Percentiles rank a stretch among this genome's conserved stretches.
Evolutionary conservation across 2,113 vertebrate species (phyloP).

Genomic region (Vombatus ursinus): DNA sequence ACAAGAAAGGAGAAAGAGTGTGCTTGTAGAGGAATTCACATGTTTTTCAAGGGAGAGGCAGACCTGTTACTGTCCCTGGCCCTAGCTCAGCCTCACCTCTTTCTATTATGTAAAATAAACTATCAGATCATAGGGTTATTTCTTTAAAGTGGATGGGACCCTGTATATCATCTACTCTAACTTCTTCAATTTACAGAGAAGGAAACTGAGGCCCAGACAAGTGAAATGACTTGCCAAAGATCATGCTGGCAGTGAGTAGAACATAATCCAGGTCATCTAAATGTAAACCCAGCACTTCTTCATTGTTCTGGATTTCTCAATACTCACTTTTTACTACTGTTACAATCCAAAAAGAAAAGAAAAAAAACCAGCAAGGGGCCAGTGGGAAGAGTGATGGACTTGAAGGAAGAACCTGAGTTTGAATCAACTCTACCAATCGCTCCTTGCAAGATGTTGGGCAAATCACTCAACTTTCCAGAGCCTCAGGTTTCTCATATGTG

Average conservation of each 20-base stretch:
- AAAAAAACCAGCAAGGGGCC: background rate
- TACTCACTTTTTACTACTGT: background rate
- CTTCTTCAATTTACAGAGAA: background rate
- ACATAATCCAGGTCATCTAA: background rate
- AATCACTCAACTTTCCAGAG: too few species aligned
- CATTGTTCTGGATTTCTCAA: too few species aligned
- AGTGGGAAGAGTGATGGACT: background rate
- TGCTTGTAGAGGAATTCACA: background rate
- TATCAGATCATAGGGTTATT: background rate
- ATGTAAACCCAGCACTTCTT: too few species aligned
- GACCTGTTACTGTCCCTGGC: background rate
- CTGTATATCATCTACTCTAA: background rate
- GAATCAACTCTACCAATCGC: too few species aligned
- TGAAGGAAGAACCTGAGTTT: background rate
- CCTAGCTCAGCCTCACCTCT: background rate
- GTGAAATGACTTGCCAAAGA: background rate
- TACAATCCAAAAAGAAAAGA: background rate
- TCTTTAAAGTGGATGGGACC: background rate
- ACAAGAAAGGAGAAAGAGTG: background rate
- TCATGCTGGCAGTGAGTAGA: background rate
- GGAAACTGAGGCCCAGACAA: background rate
- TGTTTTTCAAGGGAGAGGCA: background rate
- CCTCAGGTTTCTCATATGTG: too few species aligned
- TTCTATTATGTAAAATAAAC: background rate
- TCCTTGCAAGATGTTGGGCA: too few species aligned